Evolutionary conservation across 2,888 invertebrate genomes (phyloP), one percentile per base, ranked within the genome.

Genomic region (Steromphala cineraria): DNA sequence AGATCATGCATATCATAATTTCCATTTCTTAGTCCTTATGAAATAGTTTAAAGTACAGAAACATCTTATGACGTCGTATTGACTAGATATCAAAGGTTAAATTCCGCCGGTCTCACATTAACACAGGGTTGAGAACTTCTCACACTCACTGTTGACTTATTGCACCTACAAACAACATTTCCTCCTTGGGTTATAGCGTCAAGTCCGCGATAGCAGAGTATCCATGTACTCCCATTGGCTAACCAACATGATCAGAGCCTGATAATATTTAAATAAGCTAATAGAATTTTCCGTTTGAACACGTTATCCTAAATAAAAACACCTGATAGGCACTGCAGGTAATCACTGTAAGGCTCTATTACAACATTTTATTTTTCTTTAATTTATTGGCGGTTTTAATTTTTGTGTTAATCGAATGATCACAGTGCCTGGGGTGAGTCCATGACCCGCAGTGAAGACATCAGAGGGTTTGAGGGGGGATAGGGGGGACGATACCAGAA

Each of bases 351-450:
- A 31, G 71, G 19, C 5, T 71, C 71, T 36, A 36, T 71, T 71
- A 71, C 71, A 40, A 13, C 71, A 31, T 71, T 13, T n/a, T 71
- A 71, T 71, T 71, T 71, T 71, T 71, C 71, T 71, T 71, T 71
- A 71, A 71, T 71, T 71, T 71, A 71, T 36, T 40, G 40, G 40
- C 71, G 71, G 31, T 71, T 71, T 71, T 71, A 71, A 71, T 71
- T 71, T 67, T 28, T 71, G 36, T 40, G 71, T 40, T 40, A 36
- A 40, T 71, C 71, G 71, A 71, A 31, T 31, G n/a, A 36, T 71
- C 31, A 19, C 31, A 71, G 31, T 19, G 71, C 71, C 71, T 31
- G 28, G 36, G 71, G 71, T 19, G 19, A 40, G 31, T 19, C 10
- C 10, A 8, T 71, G 71, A 71, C 71, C 71, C 36, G 13, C 36